Percentiles rank a stretch among this genome's conserved stretches.
These are phyloP conservation scores for Cryptotis parvus DNA, from an alignment of 2,113 vertebrate species.

Conservation along the genomic window DNA sequence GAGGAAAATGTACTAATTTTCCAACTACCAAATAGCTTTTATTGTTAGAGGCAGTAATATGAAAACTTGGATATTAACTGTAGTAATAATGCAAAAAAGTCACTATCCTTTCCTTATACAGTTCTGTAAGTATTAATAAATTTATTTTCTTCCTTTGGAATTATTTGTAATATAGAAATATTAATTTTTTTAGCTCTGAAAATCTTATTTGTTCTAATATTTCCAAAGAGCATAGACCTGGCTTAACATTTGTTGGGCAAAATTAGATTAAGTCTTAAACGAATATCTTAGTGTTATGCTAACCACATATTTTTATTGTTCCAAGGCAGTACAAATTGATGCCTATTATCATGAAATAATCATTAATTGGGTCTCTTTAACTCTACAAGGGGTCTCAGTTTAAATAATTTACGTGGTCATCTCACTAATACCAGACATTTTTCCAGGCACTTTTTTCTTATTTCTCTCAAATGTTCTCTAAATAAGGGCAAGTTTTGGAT, in stretches of 20 bases:
- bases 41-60: neutral
- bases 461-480: constrained; percentile 16
- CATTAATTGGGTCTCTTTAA: neutral
- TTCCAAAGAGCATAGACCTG: neutral
- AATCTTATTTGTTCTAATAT: constrained; percentile 9
- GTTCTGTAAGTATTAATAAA: neutral
- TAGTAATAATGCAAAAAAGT: neutral
- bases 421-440: neutral
- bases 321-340: neutral
- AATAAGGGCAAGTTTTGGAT: constrained; percentile 23
- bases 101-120: neutral
- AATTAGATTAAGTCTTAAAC: neutral
- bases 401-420: neutral
- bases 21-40: neutral
- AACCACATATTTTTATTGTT: neutral
- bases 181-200: neutral
- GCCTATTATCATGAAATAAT: neutral
- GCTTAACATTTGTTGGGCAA: neutral
- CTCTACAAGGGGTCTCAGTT: neutral
- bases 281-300: neutral
- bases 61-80: neutral
- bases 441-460: constrained; percentile 21
- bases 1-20: neutral
- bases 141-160: neutral
- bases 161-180: neutral